Percentiles rank a stretch among this genome's conserved stretches.
Evolutionary conservation across 2,888 invertebrate species (phyloP).

Genomic region (Cacoxenus indagator): DNA sequence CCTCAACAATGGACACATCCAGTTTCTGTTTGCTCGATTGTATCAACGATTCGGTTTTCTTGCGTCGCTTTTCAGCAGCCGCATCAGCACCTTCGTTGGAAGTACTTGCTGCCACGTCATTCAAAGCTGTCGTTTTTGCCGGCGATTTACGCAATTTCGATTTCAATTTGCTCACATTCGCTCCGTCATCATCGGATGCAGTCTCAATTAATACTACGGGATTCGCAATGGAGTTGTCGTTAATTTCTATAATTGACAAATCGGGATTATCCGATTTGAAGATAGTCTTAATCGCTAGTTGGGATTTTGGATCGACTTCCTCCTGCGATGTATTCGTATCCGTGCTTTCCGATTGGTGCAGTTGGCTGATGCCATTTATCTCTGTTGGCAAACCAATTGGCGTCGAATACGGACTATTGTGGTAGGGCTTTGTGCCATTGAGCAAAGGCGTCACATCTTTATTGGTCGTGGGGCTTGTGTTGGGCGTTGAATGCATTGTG

Average conservation of each 20-base stretch:
- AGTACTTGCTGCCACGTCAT: neutral
- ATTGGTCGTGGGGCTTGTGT: slow-evolving; percentile 40
- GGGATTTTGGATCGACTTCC: slow-evolving; percentile 70
- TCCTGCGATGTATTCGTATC: slow-evolving; percentile 68
- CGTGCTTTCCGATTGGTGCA: slow-evolving; percentile 65
- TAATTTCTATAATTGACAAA: slow-evolving; percentile 71
- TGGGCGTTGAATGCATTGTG: slow-evolving; percentile 34
- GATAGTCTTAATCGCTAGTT: slow-evolving; percentile 70
- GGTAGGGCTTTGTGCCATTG: slow-evolving; percentile 38
- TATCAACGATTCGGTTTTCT: slow-evolving; percentile 61
- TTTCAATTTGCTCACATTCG: slow-evolving; percentile 37
- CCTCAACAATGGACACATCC: slow-evolving; percentile 63
- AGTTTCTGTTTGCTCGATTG: slow-evolving; percentile 67
- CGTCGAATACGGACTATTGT: neutral
- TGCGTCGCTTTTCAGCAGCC: slow-evolving; percentile 63
- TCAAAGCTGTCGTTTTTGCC: slow-evolving; percentile 37
- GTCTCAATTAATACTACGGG: slow-evolving; percentile 65
- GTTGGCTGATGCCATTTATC: slow-evolving; percentile 54
- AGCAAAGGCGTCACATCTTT: slow-evolving; percentile 52
- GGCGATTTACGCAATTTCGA: slow-evolving; percentile 44
- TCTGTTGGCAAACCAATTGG: slow-evolving; percentile 21
- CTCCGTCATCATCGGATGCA: slow-evolving; percentile 55
- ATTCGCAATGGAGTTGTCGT: slow-evolving; percentile 60
- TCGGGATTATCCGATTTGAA: slow-evolving; percentile 69
- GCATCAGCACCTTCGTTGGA: slow-evolving; percentile 18